Conservation (phyloP, 1,140 invertebrate species). For the Monomorium pharaonis region DNA sequence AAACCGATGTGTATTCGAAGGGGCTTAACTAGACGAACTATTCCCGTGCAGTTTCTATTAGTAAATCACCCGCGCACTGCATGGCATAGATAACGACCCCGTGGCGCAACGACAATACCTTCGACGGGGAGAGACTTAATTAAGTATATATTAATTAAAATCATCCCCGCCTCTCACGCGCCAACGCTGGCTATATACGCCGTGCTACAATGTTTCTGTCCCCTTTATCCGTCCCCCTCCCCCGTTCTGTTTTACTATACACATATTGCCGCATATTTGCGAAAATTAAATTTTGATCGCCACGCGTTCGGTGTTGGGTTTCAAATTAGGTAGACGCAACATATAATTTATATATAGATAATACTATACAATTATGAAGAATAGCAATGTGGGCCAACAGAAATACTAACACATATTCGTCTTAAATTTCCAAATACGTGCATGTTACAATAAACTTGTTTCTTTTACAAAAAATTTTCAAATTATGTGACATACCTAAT, state of each 20-base stretch:
- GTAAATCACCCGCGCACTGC: slow-evolving; percentile 78
- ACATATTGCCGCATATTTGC: slow-evolving; percentile 30
- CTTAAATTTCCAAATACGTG: not conserved
- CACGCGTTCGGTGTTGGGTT: slow-evolving; percentile 3
- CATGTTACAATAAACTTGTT: not conserved
- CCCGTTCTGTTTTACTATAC: not conserved
- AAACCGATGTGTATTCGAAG: slow-evolving; percentile 72
- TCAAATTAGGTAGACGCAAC: not conserved
- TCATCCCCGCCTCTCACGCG: slow-evolving; percentile 43
- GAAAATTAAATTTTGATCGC: slow-evolving; percentile 49
- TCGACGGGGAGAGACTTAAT: slow-evolving; percentile 76
- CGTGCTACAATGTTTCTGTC: slow-evolving; percentile 44
- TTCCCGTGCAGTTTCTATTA: slow-evolving; percentile 79
- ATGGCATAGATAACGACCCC: slow-evolving; percentile 76
- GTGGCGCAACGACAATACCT: slow-evolving; percentile 74
- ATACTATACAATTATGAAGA: too few species aligned
- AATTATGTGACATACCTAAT: not conserved
- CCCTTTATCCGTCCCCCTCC: not conserved
- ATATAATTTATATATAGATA: not conserved
- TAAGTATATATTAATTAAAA: slow-evolving; percentile 83
- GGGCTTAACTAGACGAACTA: slow-evolving; percentile 77
- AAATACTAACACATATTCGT: not conserved
- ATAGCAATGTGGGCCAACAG: not conserved
- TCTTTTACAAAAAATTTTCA: not conserved
- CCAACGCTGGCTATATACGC: not conserved